Base-by-base conservation (phyloP, 2,888 invertebrate genomes). In the Agriopis leucophaearia region DNA sequence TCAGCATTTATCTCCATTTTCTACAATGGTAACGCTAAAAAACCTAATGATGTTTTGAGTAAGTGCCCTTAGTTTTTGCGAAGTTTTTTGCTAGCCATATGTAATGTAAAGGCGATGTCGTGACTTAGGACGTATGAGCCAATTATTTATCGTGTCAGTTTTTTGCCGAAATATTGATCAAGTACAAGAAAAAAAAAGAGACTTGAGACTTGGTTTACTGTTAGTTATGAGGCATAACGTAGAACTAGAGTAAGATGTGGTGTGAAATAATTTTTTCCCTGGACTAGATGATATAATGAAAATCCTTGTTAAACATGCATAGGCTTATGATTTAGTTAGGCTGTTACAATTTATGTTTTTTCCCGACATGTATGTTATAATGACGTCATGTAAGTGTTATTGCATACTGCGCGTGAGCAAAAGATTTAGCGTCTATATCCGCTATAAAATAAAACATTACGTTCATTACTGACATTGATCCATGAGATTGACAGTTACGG, bases 21-120 rank as follows among this genome's bases (percentile, higher is more conserved):
- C 66, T 66, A 74, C 68, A 72, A 70, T 70, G 69, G 69, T 74
- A 76, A 80, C 73, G 64, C 54, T 44, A 87, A 90, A 89, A 87
- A 89, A 86, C 71, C 77, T 87, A 81, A 85, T 84, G 81, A 84
- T 81, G 85, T 85, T 83, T 85, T 83, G 80, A 84, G 78, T 79
- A 80, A 82, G 76, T 82, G 82, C 87, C 84, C 84, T 85, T 83
- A 82, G 69, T 88, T 89, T 89, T 87, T 88, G 84, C 83, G 69
- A 72, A 50, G 67, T 79, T 85, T 88, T 83, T 83, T 81, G 64
- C 72, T 12, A 36, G 52, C 51, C 56, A 59, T 64, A 54, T 75
- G 73, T 64, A 74, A 71, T 69, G 69, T 71, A 81, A 83, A 81
- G 79, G 77, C 83, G 69, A 75, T 78, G 77, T 80, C 78, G 77